These are phyloP conservation scores for Trichomalopsis sarcophagae DNA, from an alignment of 1,140 invertebrate genomes.

Conservation along the genomic window DNA sequence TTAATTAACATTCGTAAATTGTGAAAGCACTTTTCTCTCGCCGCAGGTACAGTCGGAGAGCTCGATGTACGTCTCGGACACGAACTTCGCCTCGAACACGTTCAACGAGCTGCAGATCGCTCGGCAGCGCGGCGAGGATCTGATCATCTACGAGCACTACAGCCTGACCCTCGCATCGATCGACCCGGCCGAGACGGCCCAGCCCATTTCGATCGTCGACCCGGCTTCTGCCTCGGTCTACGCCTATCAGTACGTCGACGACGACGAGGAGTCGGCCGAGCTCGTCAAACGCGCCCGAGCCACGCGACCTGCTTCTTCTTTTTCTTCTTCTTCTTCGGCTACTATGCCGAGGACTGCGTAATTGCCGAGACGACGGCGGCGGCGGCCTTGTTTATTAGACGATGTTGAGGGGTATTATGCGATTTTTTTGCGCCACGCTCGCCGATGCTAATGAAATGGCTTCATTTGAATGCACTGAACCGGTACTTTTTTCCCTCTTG, in stretches of 20 bases:
- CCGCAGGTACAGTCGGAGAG: slow-evolving; percentile 47
- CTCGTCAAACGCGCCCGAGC: neutral
- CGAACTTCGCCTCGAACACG: slow-evolving; percentile 42
- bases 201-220: slow-evolving; percentile 38
- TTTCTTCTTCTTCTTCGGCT: neutral
- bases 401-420: neutral
- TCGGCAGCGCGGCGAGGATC: slow-evolving; percentile 28
- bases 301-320: slow-evolving; percentile 10
- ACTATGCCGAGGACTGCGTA: neutral
- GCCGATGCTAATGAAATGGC: slow-evolving; percentile 23
- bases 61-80: slow-evolving; percentile 46
- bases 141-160: slow-evolving; percentile 49
- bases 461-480: slow-evolving; percentile 1
- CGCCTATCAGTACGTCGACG: slow-evolving; percentile 52
- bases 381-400: neutral
- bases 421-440: neutral
- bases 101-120: slow-evolving; percentile 43
- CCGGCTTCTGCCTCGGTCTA: slow-evolving; percentile 48
- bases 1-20: too few species aligned
- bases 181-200: neutral
- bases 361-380: neutral
- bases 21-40: too few species aligned
- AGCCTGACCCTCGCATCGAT: slow-evolving; percentile 37
- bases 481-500: neutral
- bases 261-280: slow-evolving; percentile 46